Conservation (phyloP, 2,113 vertebrate genomes). For the Arothron firmamentum region DNA sequence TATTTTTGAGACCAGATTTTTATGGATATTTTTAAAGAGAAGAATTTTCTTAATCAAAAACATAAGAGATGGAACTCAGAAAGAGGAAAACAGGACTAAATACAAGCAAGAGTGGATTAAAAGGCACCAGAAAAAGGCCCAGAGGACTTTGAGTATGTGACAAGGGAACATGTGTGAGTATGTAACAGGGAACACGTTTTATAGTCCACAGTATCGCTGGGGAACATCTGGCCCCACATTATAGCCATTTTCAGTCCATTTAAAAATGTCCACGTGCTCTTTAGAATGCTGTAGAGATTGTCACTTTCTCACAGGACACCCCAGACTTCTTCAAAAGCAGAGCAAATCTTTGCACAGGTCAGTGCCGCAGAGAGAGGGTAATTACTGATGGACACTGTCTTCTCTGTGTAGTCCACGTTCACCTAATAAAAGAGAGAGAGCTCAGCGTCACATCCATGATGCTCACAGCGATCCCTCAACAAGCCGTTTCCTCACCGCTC, state of each 20-base stretch:
- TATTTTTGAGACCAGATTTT: not conserved
- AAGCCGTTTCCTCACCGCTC: constrained; percentile 76
- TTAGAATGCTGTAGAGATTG: not conserved
- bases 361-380: constrained; percentile 95
- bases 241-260: constrained; percentile 19
- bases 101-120: not conserved
- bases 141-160: not conserved
- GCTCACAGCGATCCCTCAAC: not conserved
- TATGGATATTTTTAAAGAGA: not conserved
- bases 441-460: constrained; percentile 4
- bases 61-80: not conserved
- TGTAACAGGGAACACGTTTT: constrained; percentile 12
- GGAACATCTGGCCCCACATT: constrained; percentile 1
- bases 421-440: constrained; percentile 71
- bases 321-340: constrained; percentile 95
- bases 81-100: not conserved
- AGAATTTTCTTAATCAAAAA: constrained; percentile 7
- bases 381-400: constrained; percentile 91
- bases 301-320: constrained; percentile 78
- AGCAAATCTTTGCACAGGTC: constrained; percentile 93
- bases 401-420: constrained; percentile 89
- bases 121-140: constrained; percentile 27
- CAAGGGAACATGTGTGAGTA: constrained; percentile 6
- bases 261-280: constrained; percentile 13
- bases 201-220: constrained; percentile 11